Evolutionary conservation across 2,113 vertebrate species (phyloP).

Genomic region (Petromus typicus): DNA sequence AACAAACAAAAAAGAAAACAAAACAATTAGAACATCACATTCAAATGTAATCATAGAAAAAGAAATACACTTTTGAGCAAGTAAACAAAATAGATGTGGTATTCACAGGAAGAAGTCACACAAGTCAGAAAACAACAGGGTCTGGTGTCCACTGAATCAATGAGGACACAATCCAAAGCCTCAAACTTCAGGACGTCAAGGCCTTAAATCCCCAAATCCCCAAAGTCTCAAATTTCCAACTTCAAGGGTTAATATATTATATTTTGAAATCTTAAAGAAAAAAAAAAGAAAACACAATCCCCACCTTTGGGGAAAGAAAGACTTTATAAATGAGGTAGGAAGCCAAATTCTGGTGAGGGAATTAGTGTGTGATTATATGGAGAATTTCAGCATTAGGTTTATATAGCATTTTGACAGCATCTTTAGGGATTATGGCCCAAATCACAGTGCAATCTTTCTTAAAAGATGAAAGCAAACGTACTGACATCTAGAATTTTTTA

Average conservation of each 20-base stretch:
- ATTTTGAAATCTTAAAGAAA: neutral
- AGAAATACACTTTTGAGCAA: neutral
- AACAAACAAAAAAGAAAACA: neutral
- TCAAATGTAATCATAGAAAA: neutral
- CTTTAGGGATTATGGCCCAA: neutral
- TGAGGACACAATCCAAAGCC: neutral
- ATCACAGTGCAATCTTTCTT: neutral
- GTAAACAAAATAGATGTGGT: neutral
- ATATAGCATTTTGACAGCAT: neutral
- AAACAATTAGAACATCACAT: neutral
- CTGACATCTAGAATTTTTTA: neutral
- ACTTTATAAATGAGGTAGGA: neutral
- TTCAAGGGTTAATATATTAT: neutral
- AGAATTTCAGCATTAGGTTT: neutral
- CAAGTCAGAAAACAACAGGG: neutral
- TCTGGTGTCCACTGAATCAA: too few species aligned
- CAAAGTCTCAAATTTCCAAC: neutral
- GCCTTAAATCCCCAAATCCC: neutral
- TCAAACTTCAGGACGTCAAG: neutral
- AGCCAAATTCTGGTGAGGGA: neutral
- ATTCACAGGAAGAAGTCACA: neutral
- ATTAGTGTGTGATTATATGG: neutral
- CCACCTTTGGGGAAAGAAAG: too few species aligned
- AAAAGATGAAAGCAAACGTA: neutral
- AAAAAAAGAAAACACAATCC: neutral